These are phyloP conservation scores for Sturnus vulgaris DNA, from an alignment of 2,113 vertebrate genomes.

Conservation along the genomic window DNA sequence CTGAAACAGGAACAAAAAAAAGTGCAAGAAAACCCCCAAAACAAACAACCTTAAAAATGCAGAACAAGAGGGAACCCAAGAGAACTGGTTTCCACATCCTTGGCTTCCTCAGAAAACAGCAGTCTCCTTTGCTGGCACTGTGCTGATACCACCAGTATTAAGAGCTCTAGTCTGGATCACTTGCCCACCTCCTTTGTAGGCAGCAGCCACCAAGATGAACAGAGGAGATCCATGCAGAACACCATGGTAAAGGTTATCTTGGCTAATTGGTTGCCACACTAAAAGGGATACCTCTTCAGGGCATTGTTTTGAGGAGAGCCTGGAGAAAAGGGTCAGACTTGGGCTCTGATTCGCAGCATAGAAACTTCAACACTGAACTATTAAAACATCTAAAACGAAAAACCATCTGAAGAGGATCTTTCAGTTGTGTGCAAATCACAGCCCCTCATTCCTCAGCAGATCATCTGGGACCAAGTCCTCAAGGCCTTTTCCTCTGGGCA, in stretches of 20 bases:
- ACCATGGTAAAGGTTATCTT: not conserved
- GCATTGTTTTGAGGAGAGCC: not conserved
- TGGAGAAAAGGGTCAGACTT: constrained; percentile 8
- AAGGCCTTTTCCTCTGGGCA: constrained; percentile 27
- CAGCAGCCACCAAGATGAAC: not conserved
- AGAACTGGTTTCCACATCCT: not conserved
- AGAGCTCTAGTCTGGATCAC: not conserved
- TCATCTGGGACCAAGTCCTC: constrained; percentile 31
- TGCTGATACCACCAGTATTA: not conserved
- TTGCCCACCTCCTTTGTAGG: constrained; percentile 1
- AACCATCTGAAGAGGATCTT: constrained; percentile 37
- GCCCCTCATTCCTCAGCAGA: constrained; percentile 38
- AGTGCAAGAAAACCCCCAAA: constrained; percentile 39
- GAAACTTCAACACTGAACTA: constrained; percentile 24
- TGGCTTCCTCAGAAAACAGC: not conserved
- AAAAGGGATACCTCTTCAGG: not conserved
- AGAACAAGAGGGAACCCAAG: constrained; percentile 22
- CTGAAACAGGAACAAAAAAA: constrained; percentile 41
- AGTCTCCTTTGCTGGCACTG: constrained; percentile 5
- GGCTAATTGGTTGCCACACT: not conserved
- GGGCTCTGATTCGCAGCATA: constrained; percentile 16
- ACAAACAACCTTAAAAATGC: constrained; percentile 19
- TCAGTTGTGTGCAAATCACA: constrained; percentile 63
- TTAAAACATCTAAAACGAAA: constrained; percentile 37
- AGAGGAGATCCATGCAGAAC: not conserved